A percentile compares a stretch with the other conserved stretches of the same genome.
phyloP scores from a whole-genome alignment of 2,797 vertebrate species.

The Apodemus agrarius region DNA sequence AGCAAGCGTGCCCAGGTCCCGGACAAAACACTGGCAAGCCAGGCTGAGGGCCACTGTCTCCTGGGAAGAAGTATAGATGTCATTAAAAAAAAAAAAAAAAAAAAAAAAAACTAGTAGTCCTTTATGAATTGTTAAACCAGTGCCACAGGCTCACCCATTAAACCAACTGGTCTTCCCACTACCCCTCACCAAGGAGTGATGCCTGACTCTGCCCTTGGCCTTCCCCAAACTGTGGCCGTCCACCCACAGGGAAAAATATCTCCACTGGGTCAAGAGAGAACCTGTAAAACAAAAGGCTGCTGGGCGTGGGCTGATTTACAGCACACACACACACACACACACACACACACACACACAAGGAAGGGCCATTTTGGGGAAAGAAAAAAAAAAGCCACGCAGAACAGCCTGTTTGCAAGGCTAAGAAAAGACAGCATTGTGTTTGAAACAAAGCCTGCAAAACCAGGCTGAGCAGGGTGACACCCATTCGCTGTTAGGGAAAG shows the following conservation, averaged over 20 bases:
- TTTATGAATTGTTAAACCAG: neutral
- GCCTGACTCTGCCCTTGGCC: neutral
- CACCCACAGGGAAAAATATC: neutral
- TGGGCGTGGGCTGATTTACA: neutral
- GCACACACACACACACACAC: too few relatives aligned
- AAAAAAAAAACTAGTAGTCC: neutral
- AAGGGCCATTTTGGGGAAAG: slow-evolving; percentile 14
- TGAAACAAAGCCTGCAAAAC: slow-evolving; percentile 66
- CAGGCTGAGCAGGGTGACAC: slow-evolving; percentile 35
- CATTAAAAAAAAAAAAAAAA: too few relatives aligned
- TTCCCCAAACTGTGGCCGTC: neutral
- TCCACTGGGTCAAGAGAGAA: slow-evolving; percentile 40
- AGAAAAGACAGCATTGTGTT: slow-evolving; percentile 74
- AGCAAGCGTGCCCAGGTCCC: neutral
- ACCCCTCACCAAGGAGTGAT: neutral
- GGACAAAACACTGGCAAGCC: neutral
- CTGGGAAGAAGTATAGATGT: neutral
- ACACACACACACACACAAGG: slow-evolving; percentile 2
- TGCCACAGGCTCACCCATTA: neutral
- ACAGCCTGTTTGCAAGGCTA: neutral
- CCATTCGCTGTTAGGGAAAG: slow-evolving; percentile 28
- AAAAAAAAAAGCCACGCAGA: slow-evolving; percentile 19
- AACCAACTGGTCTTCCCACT: neutral
- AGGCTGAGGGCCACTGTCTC: neutral
- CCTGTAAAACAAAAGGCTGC: neutral